Evolutionary conservation across 2,888 invertebrate species (phyloP).

Genomic region (Lomographa bimaculata): DNA sequence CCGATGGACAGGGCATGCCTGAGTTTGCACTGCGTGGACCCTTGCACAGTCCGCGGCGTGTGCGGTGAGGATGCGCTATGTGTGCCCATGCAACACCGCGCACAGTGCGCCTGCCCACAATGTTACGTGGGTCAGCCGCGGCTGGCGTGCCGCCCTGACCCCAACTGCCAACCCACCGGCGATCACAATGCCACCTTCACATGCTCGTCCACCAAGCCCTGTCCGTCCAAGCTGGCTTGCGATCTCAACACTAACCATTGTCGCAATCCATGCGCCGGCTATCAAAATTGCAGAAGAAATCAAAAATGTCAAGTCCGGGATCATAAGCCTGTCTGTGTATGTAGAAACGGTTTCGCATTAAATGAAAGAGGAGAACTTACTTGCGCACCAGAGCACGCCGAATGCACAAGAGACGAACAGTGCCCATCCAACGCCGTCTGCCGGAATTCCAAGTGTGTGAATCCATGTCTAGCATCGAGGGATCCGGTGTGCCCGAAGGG

Average conservation of each 20-base stretch:
- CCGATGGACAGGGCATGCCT: slow-evolving; percentile 96
- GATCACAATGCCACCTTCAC: slow-evolving; percentile 84
- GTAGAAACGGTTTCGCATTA: slow-evolving; percentile 94
- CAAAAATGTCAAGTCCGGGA: slow-evolving; percentile 95
- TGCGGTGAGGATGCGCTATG: slow-evolving; percentile 96
- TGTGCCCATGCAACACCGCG: slow-evolving; percentile 91
- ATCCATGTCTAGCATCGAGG: slow-evolving; percentile 89
- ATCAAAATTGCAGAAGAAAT: slow-evolving; percentile 89
- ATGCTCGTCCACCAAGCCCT: slow-evolving; percentile 88
- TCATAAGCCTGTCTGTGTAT: slow-evolving; percentile 93
- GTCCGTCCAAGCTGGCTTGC: slow-evolving; percentile 90
- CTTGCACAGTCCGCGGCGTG: slow-evolving; percentile 93
- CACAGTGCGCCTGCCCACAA: slow-evolving; percentile 94
- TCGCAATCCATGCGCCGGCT: slow-evolving; percentile 90
- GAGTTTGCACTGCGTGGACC: slow-evolving; percentile 95
- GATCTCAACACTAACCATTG: slow-evolving; percentile 88
- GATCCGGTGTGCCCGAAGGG: slow-evolving; percentile 89
- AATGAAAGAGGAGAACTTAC: slow-evolving; percentile 94
- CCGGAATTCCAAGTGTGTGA: slow-evolving; percentile 91
- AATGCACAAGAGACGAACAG: slow-evolving; percentile 91
- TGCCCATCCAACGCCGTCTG: slow-evolving; percentile 95
- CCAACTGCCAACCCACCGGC: slow-evolving; percentile 87
- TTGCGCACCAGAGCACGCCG: slow-evolving; percentile 91
- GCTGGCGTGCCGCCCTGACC: slow-evolving; percentile 90
- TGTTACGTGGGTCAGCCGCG: slow-evolving; percentile 94